Evolutionary conservation across 2,888 invertebrate species (phyloP).

Genomic region (Apodemia zela): DNA sequence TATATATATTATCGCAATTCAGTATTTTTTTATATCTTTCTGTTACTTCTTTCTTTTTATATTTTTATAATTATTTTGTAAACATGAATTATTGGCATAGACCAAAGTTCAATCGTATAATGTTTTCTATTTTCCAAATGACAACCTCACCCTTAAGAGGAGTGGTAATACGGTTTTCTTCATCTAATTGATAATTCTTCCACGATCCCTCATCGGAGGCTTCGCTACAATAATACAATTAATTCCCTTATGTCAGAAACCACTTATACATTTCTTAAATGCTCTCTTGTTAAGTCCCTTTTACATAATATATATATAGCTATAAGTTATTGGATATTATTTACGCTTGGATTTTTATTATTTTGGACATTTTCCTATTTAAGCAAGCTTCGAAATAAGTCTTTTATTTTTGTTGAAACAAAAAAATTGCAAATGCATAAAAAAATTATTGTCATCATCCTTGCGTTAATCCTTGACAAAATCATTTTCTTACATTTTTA

Average conservation of each 20-base stretch:
- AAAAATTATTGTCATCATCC: too few relatives aligned
- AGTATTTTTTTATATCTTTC: too few relatives aligned
- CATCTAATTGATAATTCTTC: conserved; percentile 79
- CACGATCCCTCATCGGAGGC: conserved; percentile 57
- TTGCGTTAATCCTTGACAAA: not conserved
- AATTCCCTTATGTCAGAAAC: conserved; percentile 70
- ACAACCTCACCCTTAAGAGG: conserved; percentile 31
- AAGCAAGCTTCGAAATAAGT: not conserved
- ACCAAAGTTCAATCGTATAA: not conserved
- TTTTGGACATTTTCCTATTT: not conserved
- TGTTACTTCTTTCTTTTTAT: too few relatives aligned
- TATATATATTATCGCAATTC: too few relatives aligned
- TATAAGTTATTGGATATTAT: not conserved
- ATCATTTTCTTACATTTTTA: not conserved
- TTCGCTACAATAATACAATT: conserved; percentile 75
- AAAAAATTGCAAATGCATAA: too few relatives aligned
- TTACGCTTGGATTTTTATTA: too few relatives aligned
- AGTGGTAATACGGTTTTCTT: conserved; percentile 49
- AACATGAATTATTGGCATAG: too few relatives aligned
- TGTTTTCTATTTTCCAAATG: conserved; percentile 9
- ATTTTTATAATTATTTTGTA: too few relatives aligned
- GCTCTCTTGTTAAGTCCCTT: conserved; percentile 50
- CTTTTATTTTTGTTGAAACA: not conserved
- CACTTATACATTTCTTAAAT: conserved; percentile 65
- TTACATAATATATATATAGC: conserved; percentile 37